These are phyloP conservation scores for Apostichopus parvimensis DNA, from an alignment of 35 echinoderm and acorn worm species.

Conservation along the genomic window DNA sequence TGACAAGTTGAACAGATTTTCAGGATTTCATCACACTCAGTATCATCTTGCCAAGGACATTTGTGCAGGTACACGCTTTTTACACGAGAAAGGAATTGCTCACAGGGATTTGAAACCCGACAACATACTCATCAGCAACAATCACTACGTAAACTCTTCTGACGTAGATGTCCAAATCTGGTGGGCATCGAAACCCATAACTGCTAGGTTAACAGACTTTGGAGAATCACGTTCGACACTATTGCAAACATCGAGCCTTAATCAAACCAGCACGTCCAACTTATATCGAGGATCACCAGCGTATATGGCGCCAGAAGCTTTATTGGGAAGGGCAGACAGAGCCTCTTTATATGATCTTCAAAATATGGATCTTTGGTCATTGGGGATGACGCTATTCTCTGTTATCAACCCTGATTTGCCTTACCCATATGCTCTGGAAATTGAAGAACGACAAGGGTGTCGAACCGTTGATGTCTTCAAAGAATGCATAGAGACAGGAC, in stretches of 20 bases:
- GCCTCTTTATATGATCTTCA: not conserved
- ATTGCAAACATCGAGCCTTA: conserved; percentile 2
- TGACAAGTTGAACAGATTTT: not conserved
- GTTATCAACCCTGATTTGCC: conserved; percentile 7
- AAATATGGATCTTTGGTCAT: conserved; percentile 23
- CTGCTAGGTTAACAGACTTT: conserved; percentile 21
- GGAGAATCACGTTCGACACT: conserved; percentile 18
- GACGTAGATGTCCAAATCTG: not conserved
- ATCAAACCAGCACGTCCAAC: conserved; percentile 2
- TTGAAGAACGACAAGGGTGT: not conserved
- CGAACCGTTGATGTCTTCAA: not conserved
- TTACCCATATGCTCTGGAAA: not conserved
- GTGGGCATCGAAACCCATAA: conserved; percentile 21
- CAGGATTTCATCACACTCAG: conserved; percentile 3
- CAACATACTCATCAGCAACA: conserved; percentile 2
- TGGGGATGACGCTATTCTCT: not conserved
- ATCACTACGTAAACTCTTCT: not conserved
- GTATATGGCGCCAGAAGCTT: conserved; percentile 17
- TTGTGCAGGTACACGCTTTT: not conserved
- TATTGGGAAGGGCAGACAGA: not conserved
- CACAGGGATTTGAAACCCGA: conserved; percentile 46
- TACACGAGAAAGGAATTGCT: conserved; percentile 9
- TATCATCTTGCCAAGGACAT: conserved; percentile 8
- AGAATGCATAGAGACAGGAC: not conserved
- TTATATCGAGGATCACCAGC: conserved; percentile 7